A percentile compares a stretch with the other conserved stretches of the same genome.
Evolutionary conservation across 2,113 vertebrate genomes (phyloP).

Genomic region (Phaethornis superciliosus): DNA sequence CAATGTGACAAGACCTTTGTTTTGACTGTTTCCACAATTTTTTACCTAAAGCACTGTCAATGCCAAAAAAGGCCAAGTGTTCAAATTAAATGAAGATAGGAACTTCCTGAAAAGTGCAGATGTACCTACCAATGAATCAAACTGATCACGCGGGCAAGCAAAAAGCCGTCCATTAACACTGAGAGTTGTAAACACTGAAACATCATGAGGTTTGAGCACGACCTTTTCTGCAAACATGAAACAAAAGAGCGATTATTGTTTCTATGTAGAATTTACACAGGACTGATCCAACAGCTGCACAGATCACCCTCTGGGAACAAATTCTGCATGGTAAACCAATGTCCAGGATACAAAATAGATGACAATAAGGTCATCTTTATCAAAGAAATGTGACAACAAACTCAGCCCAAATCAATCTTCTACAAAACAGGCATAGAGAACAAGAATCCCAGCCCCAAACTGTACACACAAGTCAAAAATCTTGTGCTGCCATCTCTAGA

Average conservation of each 20-base stretch:
- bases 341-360: neutral
- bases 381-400: neutral
- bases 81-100: neutral
- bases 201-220: conserved; percentile 90
- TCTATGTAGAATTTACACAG: conserved; percentile 33
- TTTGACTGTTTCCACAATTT: neutral
- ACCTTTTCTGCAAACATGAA: conserved; percentile 88
- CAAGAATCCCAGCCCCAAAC: neutral
- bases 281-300: conserved; percentile 13
- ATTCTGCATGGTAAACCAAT: neutral
- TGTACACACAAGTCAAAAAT: neutral
- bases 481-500: neutral
- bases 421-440: neutral
- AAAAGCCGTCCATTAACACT: conserved; percentile 93
- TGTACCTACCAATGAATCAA: conserved; percentile 92
- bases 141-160: conserved; percentile 89
- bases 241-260: conserved; percentile 52
- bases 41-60: neutral
- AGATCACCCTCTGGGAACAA: neutral
- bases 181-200: conserved; percentile 95
- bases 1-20: neutral
- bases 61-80: neutral
- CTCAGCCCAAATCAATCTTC: neutral
- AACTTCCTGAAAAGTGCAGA: neutral
- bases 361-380: neutral